phyloP scores from a whole-genome alignment of 2,113 vertebrate genomes.

The Microtus richardsoni region DNA sequence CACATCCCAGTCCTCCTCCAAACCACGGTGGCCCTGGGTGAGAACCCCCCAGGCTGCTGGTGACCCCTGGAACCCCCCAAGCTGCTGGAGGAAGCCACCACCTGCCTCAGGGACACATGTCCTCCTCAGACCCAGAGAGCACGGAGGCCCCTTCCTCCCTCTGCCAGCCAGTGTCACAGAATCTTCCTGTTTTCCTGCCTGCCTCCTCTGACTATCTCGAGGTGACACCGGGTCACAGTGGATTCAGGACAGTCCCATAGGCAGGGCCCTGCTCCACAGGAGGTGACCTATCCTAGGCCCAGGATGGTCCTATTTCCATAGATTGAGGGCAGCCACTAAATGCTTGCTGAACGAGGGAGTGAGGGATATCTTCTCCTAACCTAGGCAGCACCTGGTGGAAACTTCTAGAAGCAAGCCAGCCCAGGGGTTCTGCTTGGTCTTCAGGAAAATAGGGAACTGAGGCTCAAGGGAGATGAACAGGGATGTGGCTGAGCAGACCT shows the following conservation, averaged over 20 bases:
- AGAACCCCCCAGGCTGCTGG: not conserved
- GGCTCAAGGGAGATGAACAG: not conserved
- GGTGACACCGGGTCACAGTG: accelerated
- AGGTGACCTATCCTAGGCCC: not conserved
- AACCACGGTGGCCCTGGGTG: accelerated
- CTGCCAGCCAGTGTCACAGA: accelerated
- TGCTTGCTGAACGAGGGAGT: not conserved
- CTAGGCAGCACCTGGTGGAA: not conserved
- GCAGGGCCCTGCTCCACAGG: no score
- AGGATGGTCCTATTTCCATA: not conserved
- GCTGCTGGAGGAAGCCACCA: not conserved
- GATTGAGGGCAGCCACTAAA: not conserved
- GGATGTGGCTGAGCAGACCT: not conserved
- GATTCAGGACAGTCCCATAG: not conserved
- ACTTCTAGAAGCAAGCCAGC: not conserved
- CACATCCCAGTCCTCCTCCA: accelerated
- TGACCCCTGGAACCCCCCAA: no score
- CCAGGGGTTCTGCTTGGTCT: no score
- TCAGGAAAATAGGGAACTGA: not conserved
- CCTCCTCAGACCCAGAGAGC: not conserved
- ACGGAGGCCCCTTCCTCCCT: not conserved
- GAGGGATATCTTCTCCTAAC: not conserved
- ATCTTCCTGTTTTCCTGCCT: not conserved
- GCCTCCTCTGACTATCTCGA: accelerated
- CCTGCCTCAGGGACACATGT: no score